Evolutionary conservation across 2,113 vertebrate genomes (phyloP).

Genomic region (Jacana jacana): DNA sequence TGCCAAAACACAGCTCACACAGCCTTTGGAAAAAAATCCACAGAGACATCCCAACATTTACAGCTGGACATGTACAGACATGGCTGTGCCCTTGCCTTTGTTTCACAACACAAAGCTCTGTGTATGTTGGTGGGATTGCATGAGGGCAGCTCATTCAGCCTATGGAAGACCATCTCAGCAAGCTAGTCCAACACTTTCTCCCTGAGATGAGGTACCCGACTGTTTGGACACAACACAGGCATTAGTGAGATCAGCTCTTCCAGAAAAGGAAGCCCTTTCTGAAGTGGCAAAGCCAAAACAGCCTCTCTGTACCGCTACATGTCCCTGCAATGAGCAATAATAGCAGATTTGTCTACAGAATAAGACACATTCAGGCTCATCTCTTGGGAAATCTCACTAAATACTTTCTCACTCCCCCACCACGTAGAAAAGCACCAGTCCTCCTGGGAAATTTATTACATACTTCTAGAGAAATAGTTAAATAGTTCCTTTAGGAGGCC

Average conservation of each 20-base stretch:
- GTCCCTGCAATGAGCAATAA: background rate
- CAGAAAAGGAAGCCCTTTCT: background rate
- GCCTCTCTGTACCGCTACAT: background rate
- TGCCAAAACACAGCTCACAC: background rate
- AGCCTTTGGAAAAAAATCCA: background rate
- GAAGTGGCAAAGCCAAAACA: background rate
- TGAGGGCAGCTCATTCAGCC: background rate
- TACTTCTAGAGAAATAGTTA: conserved; percentile 46
- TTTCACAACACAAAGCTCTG: background rate
- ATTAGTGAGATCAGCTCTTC: background rate
- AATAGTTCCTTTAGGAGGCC: conserved; percentile 39
- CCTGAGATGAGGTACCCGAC: background rate
- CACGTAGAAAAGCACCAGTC: background rate
- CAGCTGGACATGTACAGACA: background rate
- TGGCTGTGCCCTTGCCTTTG: background rate
- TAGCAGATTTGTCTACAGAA: background rate
- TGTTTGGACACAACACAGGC: background rate
- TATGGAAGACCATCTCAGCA: background rate
- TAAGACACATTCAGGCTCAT: background rate
- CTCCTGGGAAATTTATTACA: conserved; percentile 7
- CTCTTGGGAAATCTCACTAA: conserved; percentile 58
- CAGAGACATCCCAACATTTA: background rate
- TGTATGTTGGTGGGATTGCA: rapidly evolving
- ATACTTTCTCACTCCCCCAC: conserved; percentile 47
- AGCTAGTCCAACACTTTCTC: background rate